Conservation (phyloP, 2,113 vertebrate species). For the Haplotaxodon microlepis region DNA sequence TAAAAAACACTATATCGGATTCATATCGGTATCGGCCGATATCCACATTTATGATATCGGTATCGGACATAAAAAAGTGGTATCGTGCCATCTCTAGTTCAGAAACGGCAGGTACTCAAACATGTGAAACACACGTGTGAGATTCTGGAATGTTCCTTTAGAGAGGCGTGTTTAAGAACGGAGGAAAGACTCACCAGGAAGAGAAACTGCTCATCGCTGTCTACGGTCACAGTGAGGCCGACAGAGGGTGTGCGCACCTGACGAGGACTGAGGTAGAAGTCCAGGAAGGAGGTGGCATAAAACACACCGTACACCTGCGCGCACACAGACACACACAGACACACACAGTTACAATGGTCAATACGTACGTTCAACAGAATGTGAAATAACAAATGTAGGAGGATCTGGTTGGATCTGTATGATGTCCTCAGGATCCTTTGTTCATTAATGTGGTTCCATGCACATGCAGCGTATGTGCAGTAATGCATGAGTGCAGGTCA, state of each 20-base stretch:
- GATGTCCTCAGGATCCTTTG: background rate
- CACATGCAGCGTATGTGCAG: background rate
- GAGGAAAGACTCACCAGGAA: slow-evolving; percentile 78
- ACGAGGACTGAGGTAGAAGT: slow-evolving; percentile 82
- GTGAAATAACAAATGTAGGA: background rate
- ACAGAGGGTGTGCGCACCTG: slow-evolving; percentile 64
- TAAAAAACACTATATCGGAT: too few species aligned
- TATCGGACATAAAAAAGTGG: too few species aligned
- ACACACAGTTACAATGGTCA: background rate
- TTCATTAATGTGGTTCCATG: background rate
- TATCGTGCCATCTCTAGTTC: background rate
- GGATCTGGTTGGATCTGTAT: background rate
- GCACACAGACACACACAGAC: background rate
- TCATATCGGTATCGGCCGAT: too few species aligned
- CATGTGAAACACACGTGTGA: background rate
- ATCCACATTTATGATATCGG: too few species aligned
- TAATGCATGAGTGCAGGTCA: background rate
- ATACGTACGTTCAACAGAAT: background rate
- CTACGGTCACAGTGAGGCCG: slow-evolving; percentile 78
- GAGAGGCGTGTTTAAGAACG: background rate
- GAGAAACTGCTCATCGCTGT: slow-evolving; percentile 87
- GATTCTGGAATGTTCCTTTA: background rate
- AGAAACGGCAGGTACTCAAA: background rate
- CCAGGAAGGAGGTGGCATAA: slow-evolving; percentile 91
- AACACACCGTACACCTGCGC: slow-evolving; percentile 84